Evolutionary conservation across 2,888 invertebrate species (phyloP).

Genomic region (Alloscopus bannaensis): DNA sequence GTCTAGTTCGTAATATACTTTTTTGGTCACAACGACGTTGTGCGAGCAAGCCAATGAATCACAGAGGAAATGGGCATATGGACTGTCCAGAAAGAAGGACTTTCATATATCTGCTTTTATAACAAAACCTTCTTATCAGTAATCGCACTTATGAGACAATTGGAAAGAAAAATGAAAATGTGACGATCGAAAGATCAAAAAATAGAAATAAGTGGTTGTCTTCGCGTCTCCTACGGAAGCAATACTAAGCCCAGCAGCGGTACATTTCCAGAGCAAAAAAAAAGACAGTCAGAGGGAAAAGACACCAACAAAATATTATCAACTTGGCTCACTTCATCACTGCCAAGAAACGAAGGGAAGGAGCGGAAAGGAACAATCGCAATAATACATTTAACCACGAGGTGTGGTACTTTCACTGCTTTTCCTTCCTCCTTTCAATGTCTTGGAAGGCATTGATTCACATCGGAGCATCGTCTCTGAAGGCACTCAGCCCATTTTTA

Average conservation of each 20-base stretch:
- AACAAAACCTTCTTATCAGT: constrained; percentile 33
- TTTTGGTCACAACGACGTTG: no score
- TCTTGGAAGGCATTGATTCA: constrained; percentile 11
- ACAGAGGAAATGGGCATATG: no score
- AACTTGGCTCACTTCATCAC: constrained; percentile 53
- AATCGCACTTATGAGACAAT: constrained; percentile 21
- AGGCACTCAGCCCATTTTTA: no score
- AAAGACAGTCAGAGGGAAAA: neutral
- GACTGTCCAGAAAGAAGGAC: no score
- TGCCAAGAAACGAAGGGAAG: constrained; percentile 37
- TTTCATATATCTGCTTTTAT: constrained; percentile 4
- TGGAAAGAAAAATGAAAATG: constrained; percentile 28
- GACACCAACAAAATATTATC: constrained; percentile 41
- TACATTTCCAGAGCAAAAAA: neutral
- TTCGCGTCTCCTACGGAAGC: neutral
- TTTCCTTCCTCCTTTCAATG: constrained; percentile 19
- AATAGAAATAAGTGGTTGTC: neutral
- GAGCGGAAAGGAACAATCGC: constrained; percentile 34
- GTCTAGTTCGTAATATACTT: no score
- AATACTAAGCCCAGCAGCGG: neutral
- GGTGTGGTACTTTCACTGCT: constrained; percentile 2
- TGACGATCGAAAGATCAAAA: neutral
- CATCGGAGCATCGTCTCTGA: neutral
- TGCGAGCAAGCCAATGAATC: no score
- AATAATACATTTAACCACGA: constrained; percentile 38